Conservation (phyloP, 1,140 invertebrate genomes). For the Lethocerus indicus region DNA sequence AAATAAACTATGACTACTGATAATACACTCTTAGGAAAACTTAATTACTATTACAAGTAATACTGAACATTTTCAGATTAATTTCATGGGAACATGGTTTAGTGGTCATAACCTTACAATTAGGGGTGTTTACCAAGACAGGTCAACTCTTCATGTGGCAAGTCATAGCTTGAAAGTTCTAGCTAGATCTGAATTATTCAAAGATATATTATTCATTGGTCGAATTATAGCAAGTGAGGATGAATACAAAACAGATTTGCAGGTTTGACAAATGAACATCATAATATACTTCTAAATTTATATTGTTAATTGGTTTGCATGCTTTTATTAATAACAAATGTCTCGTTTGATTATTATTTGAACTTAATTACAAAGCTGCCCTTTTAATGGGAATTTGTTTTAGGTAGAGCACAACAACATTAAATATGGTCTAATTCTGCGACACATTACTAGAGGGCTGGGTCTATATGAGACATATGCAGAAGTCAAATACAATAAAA, state of each 20-base stretch:
- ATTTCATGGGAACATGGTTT: constrained; percentile 55
- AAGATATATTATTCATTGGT: constrained; percentile 39
- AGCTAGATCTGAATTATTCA: constrained; percentile 48
- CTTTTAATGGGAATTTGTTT: too few species aligned
- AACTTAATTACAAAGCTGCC: neutral
- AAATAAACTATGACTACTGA: neutral
- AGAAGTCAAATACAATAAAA: constrained; percentile 42
- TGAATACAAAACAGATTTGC: constrained; percentile 37
- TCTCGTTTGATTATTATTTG: neutral
- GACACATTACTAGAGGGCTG: constrained; percentile 34
- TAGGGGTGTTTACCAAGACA: constrained; percentile 50
- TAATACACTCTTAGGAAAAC: neutral
- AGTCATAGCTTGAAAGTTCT: constrained; percentile 48
- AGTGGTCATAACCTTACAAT: constrained; percentile 51
- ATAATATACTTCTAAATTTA: neutral
- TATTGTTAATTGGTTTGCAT: neutral
- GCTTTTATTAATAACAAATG: neutral
- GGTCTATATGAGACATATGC: constrained; percentile 37
- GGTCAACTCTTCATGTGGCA: constrained; percentile 36
- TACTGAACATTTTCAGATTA: constrained; percentile 28
- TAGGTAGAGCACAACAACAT: constrained; percentile 40
- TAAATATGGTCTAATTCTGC: constrained; percentile 38
- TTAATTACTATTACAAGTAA: neutral
- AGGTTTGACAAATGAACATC: too few species aligned
- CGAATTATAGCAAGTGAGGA: constrained; percentile 38